A percentile compares a stretch with the other conserved stretches of the same genome.
phyloP scores from a whole-genome alignment of 2,888 invertebrate species.

The Macrophya annulata region DNA sequence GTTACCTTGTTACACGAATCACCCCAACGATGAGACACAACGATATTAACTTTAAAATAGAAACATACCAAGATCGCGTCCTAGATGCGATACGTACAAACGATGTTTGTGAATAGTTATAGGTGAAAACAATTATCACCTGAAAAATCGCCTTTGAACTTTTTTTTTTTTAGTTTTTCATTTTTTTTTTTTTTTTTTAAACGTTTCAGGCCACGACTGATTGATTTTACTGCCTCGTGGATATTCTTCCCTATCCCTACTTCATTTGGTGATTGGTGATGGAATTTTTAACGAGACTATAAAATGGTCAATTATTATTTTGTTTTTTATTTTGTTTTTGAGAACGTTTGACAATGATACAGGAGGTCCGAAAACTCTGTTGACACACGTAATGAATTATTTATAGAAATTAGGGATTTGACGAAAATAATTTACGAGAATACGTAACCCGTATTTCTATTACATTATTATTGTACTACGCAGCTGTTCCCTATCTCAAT shows the following conservation, averaged over 20 bases:
- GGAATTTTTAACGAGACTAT: background rate
- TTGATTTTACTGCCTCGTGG: background rate
- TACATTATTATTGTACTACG: conserved; percentile 14
- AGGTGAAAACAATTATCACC: background rate
- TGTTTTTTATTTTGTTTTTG: background rate
- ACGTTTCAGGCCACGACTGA: background rate
- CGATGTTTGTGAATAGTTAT: background rate
- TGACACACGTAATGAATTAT: background rate
- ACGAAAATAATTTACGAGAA: conserved; percentile 22
- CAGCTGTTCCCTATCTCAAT: background rate
- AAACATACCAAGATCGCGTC: conserved; percentile 14
- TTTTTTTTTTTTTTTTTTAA: background rate
- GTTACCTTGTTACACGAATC: conserved; percentile 26
- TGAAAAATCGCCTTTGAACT: background rate
- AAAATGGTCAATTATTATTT: conserved; percentile 1
- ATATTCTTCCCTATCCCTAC: conserved; percentile 13
- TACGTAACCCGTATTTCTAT: conserved; percentile 8
- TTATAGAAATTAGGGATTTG: conserved; percentile 12
- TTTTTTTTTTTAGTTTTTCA: background rate
- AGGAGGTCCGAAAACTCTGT: background rate
- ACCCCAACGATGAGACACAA: conserved; percentile 16
- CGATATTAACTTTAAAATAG: conserved; percentile 48
- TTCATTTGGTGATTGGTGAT: background rate
- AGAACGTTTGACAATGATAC: conserved; percentile 37
- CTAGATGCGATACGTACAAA: conserved; percentile 34